Evolutionary conservation across 2,113 vertebrate genomes (phyloP), one percentile per base, ranked within the genome.

Genomic region (Connochaetes taurinus): DNA sequence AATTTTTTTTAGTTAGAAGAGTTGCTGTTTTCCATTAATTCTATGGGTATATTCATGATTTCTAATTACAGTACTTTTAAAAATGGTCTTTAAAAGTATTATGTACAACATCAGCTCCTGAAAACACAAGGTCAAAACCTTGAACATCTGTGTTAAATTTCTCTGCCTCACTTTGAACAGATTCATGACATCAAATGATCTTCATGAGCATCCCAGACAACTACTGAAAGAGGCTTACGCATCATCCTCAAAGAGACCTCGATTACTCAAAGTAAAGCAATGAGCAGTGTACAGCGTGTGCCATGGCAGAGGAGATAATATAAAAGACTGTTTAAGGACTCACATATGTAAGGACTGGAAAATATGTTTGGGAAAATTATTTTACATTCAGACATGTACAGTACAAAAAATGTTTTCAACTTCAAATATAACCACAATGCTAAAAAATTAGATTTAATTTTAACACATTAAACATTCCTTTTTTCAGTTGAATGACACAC

Each of bases 391-490:
- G 17, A 78, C 50, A 45, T 3, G 12, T 45, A 25, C 4, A 47
- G n/a, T 85, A 90, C 5, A 53, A 52, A 13, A 52, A 47, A 76
- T 86, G 89, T 92, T 47, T 85, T 52, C 76, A 84, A 60, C 64
- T 45, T 82, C 47, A 93, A 91, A 36, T 55, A 87, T 40, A 83
- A 91, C 27, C 86, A 98, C n/a, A 92, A 91, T 57, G 58, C 33
- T 96, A 84, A 95, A 87, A 74, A 90, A 47, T 71, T 27, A 45
- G 29, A 85, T 13, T 94, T 29, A 43, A 71, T 95, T 85, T 93
- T 64, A 97, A 91, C 50, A 85, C 1, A 87, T 17, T 84, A 95
- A 93, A 40, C 60, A 90, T 27, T 87, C 36, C 12, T 80, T 86
- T 90, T 94, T 74, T 4, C 17, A 62, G 29, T 29, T 62, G 33